Percentiles rank a stretch among this genome's conserved stretches.
Conservation (phyloP, 2,888 invertebrate genomes). For the Thera britannica region DNA sequence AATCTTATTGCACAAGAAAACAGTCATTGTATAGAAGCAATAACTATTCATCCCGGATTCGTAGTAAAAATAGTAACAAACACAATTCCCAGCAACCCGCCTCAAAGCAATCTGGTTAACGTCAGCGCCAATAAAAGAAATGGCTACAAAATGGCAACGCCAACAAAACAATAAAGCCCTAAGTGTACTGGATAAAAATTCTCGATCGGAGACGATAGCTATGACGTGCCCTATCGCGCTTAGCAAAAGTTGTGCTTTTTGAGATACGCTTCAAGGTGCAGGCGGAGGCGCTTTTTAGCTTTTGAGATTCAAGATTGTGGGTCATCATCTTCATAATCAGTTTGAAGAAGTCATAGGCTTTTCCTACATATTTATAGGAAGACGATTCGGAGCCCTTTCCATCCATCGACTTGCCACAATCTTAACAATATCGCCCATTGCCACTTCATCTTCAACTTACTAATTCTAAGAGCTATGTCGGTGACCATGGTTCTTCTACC, state of each 20-base stretch:
- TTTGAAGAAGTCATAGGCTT: no score
- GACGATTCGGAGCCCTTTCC: no score
- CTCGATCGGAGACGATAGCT: constrained; percentile 53
- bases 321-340: no score
- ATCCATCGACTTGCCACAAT: no score
- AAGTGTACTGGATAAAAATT: constrained; percentile 49
- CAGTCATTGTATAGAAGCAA: neutral
- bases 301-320: neutral
- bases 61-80: constrained; percentile 9
- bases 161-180: constrained; percentile 38
- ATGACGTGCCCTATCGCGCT: constrained; percentile 72
- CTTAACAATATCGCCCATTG: no score
- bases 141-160: constrained; percentile 37
- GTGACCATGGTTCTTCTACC: no score
- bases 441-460: no score
- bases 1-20: no score
- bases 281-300: constrained; percentile 10
- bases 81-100: constrained; percentile 34
- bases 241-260: constrained; percentile 70
- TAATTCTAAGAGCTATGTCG: no score
- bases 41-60: neutral
- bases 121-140: constrained; percentile 52
- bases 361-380: no score
- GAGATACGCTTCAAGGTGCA: constrained; percentile 40
- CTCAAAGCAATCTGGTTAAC: constrained; percentile 44